Conservation (phyloP, 2,888 invertebrate genomes). For the Anarsia innoxiella region DNA sequence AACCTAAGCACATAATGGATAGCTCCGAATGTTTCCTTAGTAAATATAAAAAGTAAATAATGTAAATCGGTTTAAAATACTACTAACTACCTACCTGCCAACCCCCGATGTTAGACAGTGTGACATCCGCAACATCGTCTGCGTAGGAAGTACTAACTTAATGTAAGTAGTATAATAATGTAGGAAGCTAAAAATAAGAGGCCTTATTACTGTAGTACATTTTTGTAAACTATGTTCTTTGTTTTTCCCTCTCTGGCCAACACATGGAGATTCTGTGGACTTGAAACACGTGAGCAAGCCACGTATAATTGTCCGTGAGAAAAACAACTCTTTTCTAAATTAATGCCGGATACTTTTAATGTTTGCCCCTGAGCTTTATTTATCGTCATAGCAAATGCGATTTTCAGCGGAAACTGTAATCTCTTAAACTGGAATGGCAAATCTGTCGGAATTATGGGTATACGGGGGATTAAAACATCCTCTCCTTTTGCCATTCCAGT, state of each 20-base stretch:
- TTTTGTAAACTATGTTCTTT: slow-evolving; percentile 4
- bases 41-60: no score
- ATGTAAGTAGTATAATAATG: no score
- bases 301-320: slow-evolving; percentile 21
- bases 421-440: slow-evolving; percentile 24
- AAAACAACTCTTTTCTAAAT: slow-evolving; percentile 18
- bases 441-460: slow-evolving; percentile 25
- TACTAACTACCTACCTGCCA: no score
- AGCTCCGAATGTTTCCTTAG: no score
- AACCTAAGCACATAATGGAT: no score
- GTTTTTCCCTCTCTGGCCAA: slow-evolving; percentile 2
- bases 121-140: no score
- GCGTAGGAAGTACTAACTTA: no score
- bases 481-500: slow-evolving; percentile 24
- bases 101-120: no score
- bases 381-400: slow-evolving; percentile 18
- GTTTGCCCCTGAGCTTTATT: slow-evolving; percentile 19
- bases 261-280: slow-evolving; percentile 12
- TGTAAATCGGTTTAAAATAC: no score
- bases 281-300: slow-evolving; percentile 19
- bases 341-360: slow-evolving; percentile 13
- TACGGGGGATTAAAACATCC: slow-evolving; percentile 25
- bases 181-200: no score
- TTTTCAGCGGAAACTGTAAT: slow-evolving; percentile 24
- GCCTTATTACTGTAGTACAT: slow-evolving; percentile 3